Percentiles rank a stretch among this genome's conserved stretches.
These are phyloP conservation scores for Cyprinus carpio DNA, from an alignment of 2,113 vertebrate species.

Conservation along the genomic window DNA sequence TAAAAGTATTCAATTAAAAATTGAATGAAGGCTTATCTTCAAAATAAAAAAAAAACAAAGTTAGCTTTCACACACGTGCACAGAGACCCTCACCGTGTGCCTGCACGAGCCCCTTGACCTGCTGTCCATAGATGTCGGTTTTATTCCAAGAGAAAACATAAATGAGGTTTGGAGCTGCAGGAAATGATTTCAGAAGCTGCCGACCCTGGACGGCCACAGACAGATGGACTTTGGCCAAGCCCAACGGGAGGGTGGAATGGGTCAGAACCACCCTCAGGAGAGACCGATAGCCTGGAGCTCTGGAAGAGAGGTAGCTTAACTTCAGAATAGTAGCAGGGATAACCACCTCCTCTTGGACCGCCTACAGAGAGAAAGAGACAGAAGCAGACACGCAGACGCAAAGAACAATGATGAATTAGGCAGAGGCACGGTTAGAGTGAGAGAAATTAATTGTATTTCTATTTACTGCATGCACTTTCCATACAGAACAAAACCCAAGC, in stretches of 20 bases:
- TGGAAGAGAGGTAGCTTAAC: conserved; percentile 92
- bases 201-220: conserved; percentile 89
- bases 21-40: not conserved
- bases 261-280: conserved; percentile 90
- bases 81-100: conserved; percentile 82
- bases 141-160: conserved; percentile 97
- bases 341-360: conserved; percentile 90
- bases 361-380: conserved; percentile 71
- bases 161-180: conserved; percentile 86
- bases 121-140: conserved; percentile 96
- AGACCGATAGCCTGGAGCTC: conserved; percentile 91
- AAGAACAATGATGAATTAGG: not conserved
- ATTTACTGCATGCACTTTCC: conserved; percentile 35
- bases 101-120: conserved; percentile 90
- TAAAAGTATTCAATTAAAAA: not conserved
- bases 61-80: not conserved
- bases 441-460: conserved; percentile 38
- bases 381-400: not conserved
- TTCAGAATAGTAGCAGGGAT: conserved; percentile 92
- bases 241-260: conserved; percentile 79
- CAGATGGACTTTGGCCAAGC: conserved; percentile 92
- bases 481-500: conserved; percentile 19
- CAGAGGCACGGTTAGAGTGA: not conserved
- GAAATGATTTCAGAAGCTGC: conserved; percentile 93
- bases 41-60: not conserved